Base-by-base conservation (phyloP, 1,140 invertebrate genomes). In the Lepidurus couesii region DNA sequence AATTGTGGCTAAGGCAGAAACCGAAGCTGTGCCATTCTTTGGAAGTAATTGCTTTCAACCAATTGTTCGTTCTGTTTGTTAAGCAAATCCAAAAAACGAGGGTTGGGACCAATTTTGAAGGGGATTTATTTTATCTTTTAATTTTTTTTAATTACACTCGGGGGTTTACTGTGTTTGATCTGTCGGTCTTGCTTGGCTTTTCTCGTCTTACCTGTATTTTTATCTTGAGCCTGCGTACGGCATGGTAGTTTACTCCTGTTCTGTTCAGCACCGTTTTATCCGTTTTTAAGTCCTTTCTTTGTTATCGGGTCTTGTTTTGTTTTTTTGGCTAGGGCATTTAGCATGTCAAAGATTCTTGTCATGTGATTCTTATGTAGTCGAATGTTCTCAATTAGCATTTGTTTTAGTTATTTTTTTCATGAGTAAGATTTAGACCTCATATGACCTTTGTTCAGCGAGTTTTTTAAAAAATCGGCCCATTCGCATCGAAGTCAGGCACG, bases 1-100 rank as follows among this genome's bases (percentile, higher is more conserved):
- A 83, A 92, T 96, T 84, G 94, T 97, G 80, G 93, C 93, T 78
- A 96, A 95, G 84, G 90, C 90, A 24, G 93, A 94, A 84, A 91
- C 91, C 43, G 89, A 90, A 45, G 86, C 88, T 78, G 89, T 94
- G 82, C 92, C 93, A 65, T 88, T 96, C 83, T 93, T 96, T 86
- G 95, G 95, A 90, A 93, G 94, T 94, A 94, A 83, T 89, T 79
- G 45, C 42, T 47, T 76, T 76, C 42, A 16, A 65, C 9, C 34
- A 47, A 47, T 26, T 47, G 47, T 53, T 77, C 76, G 76, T 53
- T 77, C 53, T 47, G 24, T 53, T 77, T 53, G 44, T 34, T 34
- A 34, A 34, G 26, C 34, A 34, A 34, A 34, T 34, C 34, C 3
- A 3, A 4, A 4, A 34, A 34, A 34, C 34, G 4, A 34, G 34